Conservation (phyloP, 2,797 vertebrate genomes). For the Mormyrops attenuatus region DNA sequence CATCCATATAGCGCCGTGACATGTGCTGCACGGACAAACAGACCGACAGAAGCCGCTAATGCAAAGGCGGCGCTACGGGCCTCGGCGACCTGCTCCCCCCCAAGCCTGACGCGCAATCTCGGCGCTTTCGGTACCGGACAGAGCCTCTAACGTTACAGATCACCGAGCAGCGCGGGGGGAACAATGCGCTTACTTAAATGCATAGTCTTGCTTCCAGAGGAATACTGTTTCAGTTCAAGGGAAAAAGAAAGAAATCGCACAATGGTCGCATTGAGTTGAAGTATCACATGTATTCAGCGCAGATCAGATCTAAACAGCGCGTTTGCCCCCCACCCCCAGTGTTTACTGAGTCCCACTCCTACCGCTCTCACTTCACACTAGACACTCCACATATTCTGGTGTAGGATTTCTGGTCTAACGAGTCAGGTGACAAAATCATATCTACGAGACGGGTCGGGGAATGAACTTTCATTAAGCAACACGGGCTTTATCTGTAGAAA, state of each 20-base stretch:
- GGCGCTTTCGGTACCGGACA: neutral
- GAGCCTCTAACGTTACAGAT: neutral
- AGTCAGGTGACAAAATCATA: neutral
- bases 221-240: constrained; percentile 24
- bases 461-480: neutral
- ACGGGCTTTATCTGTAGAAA: neutral
- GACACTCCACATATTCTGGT: neutral
- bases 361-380: neutral
- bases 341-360: neutral
- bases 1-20: neutral
- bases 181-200: constrained; percentile 26
- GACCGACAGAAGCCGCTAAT: neutral
- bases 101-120: neutral
- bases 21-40: neutral
- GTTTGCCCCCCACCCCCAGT: constrained; percentile 51
- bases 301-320: constrained; percentile 10
- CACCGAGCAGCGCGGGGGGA: neutral
- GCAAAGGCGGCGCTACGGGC: neutral
- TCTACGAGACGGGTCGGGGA: neutral
- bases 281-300: constrained; percentile 34
- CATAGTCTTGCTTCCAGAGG: constrained; percentile 19
- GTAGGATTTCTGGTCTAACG: neutral
- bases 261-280: constrained; percentile 44
- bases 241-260: constrained; percentile 22
- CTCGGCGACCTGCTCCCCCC: neutral